phyloP scores from a whole-genome alignment of 2,797 vertebrate genomes.

The Phalanger gymnotis region DNA sequence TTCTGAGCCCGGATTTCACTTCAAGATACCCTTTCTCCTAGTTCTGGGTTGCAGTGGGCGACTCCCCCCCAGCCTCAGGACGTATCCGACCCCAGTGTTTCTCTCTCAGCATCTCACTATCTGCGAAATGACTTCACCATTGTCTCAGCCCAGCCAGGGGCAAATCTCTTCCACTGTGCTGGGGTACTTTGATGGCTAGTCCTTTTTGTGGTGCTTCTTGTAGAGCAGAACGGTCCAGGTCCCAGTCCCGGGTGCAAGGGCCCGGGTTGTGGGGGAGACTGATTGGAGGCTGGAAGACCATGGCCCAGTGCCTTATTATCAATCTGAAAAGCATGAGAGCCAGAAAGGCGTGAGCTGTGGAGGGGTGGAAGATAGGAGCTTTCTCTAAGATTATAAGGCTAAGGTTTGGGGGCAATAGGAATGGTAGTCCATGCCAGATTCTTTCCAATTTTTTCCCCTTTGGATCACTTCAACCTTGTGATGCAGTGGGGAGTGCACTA shows the following conservation, averaged over 20 bases:
- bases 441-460: not conserved
- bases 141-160: not conserved
- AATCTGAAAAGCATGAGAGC: not conserved
- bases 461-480: not conserved
- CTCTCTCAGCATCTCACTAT: not conserved
- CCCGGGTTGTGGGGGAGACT: conserved; percentile 1
- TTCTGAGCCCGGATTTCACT: not conserved
- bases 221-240: conserved; percentile 8
- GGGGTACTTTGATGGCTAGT: not conserved
- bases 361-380: not conserved
- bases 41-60: not conserved
- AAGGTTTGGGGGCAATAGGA: not conserved
- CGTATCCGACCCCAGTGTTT: not conserved
- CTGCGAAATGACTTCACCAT: not conserved
- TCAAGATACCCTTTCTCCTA: not conserved
- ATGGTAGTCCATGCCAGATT: not conserved
- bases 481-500: not conserved
- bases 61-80: not conserved
- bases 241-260: not conserved
- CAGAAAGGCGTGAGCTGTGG: not conserved
- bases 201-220: not conserved
- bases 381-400: not conserved
- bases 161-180: not conserved
- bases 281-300: conserved; percentile 18
- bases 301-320: not conserved